phyloP scores from a whole-genome alignment of 2,113 vertebrate genomes.

The Campylomormyrus tamandua region DNA sequence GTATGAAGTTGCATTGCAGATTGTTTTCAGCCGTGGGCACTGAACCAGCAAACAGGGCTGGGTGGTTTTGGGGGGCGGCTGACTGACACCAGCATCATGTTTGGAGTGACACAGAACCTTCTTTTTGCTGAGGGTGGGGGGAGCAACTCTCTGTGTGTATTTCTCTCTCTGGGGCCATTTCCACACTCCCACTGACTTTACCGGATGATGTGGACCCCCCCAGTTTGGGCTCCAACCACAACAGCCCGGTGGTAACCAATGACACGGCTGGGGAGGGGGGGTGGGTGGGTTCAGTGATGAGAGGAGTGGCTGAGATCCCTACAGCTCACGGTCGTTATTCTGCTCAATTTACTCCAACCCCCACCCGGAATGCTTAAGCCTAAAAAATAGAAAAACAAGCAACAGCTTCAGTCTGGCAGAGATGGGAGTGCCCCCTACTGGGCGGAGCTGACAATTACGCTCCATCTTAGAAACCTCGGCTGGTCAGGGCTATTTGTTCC shows the following conservation, averaged over 20 bases:
- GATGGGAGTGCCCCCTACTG: neutral
- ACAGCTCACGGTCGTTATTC: neutral
- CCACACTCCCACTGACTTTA: neutral
- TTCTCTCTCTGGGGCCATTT: neutral
- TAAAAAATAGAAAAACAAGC: neutral
- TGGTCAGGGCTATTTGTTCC: neutral
- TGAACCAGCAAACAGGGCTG: neutral
- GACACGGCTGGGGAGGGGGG: neutral
- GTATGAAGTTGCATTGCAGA: neutral
- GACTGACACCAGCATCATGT: neutral
- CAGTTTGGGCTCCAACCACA: neutral
- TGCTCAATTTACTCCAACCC: neutral
- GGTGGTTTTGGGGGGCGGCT: neutral
- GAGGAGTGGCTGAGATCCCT: neutral
- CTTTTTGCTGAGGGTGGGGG: neutral
- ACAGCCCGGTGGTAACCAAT: neutral
- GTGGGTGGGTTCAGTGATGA: neutral
- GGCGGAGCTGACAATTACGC: neutral
- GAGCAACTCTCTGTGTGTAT: neutral
- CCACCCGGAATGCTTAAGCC: neutral
- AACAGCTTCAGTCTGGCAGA: neutral
- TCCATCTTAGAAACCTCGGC: neutral
- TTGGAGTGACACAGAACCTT: neutral
- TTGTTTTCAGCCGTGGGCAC: neutral
- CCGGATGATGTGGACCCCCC: neutral